Base-by-base conservation (phyloP, 2,113 vertebrate species). In the Gnathonemus longibarbis region DNA sequence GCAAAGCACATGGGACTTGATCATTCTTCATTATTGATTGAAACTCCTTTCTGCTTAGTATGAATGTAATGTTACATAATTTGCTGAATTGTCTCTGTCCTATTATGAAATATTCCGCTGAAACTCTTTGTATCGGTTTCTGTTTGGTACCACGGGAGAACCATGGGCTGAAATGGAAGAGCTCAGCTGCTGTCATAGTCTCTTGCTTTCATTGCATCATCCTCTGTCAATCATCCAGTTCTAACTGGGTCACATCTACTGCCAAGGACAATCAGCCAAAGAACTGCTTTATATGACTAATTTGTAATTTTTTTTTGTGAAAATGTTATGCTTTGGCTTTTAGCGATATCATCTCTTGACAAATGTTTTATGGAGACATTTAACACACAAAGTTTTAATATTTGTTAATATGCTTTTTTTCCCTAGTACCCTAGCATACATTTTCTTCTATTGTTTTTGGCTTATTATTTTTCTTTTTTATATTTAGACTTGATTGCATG, bases 211-310 rank as follows among this genome's bases (percentile, higher is more conserved):
- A 84, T 84, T 84, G 39, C 24, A 48, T 84, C 39, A 84, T 48
- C 19, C 42, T 46, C 39, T 84, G 83, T 84, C 45, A 84, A 21
- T 46, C 42, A 45, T 84, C 42, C 45, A 48, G 45, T 84, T 46
- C 39, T 46, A 84, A 84, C 83, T 84, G 83, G 83, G 83, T 84
- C 45, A 84, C 83, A 84, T 84, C 45, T 48, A 48, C 19, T 84
- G 83, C 83, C 83, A 84, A 84, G 74, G 74, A 80, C 74, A 80
- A 80, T 39, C 74, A 39, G 74, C 74, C 74, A 80, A 80, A 42
- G 74, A 80, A 42, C 74, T 80, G 31, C 74, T 80, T 80, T 80
- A 39, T 77, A 5, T 77, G 35, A 80, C 35, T 80, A 80, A 80
- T 80, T 80, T 80, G 31, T 80, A 19, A 77, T 70, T 27, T 66